Evolutionary conservation across 2,113 vertebrate genomes (phyloP), one percentile per base, ranked within the genome.

Genomic region (Lontra canadensis): DNA sequence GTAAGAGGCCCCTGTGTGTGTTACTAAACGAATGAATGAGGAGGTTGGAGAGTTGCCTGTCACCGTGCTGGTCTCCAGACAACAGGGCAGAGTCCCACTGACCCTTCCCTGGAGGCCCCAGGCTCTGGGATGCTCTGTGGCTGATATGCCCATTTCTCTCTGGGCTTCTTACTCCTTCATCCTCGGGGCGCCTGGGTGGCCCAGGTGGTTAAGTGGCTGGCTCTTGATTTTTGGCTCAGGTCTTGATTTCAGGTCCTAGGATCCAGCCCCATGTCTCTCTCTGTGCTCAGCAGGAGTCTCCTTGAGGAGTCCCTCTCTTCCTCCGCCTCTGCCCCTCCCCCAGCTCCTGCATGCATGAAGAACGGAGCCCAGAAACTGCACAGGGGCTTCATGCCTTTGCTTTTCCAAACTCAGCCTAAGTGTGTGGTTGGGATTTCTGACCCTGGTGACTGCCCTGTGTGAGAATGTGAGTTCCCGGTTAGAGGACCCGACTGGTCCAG

Each of bases 371-470:
- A 4, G 18, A 34, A 21, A 23, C 7, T 9, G 42, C 65, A 26
- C 34, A 74, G 57, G 39, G 4, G 76, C 23, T 2, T 9, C 73
- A 3, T 59, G 31, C 52, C 26, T 86, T 67, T 82, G 82, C 55
- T 87, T 61, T 88, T 36, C 59, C 36, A 25, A 31, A 44, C n/a
- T 34, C 57, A 31, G 20, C 31, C 29, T 23, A 13, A 6, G 44
- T 76, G 15, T 17, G 63, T 12, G 10, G 2, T 1, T 21, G 52
- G n/a, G 15, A 20, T 34, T 15, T 73, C 49, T 59, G 69, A 12
- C 49, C 8, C 0, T 0, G 11, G 15, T 0, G 21, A 26, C 57
- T 4, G 12, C 49, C 55, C 76, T 34, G 25, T 69, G 23, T 39
- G 81, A 69, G 7, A 14, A 5, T 6, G n/a, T n/a, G 47, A 44